A percentile compares a stretch with the other conserved stretches of the same genome.
Evolutionary conservation across 2,797 vertebrate species (phyloP).

Genomic region (Mionectes olivaceus): DNA sequence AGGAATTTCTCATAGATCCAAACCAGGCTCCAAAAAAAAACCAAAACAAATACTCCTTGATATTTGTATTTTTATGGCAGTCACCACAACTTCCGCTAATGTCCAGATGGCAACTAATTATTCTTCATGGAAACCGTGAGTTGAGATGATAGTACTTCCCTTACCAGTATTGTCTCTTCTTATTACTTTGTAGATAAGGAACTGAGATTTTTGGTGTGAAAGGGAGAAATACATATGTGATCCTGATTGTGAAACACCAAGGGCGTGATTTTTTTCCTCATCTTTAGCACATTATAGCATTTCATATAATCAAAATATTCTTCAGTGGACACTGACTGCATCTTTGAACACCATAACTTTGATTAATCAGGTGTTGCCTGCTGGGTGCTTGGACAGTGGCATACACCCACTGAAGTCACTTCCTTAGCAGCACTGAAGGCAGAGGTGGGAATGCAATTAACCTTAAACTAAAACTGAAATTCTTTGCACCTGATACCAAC

Average conservation of each 20-base stretch:
- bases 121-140: not conserved
- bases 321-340: not conserved
- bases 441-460: not conserved
- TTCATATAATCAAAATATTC: not conserved
- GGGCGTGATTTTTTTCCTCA: not conserved
- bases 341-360: not conserved
- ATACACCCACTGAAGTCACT: fast-evolving
- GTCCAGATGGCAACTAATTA: not conserved
- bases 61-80: not conserved
- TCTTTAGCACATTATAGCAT: not conserved
- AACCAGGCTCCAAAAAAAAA: not conserved
- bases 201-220: not conserved
- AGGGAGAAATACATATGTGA: not conserved
- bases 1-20: not conserved
- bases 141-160: not conserved
- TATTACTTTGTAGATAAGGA: not conserved
- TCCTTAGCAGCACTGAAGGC: not conserved
- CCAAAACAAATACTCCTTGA: not conserved
- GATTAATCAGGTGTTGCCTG: not conserved
- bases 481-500: not conserved
- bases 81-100: not conserved
- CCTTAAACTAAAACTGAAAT: not conserved
- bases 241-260: not conserved
- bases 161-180: not conserved
- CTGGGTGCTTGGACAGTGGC: not conserved